phyloP scores from a whole-genome alignment of 2,797 vertebrate genomes.

The Glyptemys insculpta region DNA sequence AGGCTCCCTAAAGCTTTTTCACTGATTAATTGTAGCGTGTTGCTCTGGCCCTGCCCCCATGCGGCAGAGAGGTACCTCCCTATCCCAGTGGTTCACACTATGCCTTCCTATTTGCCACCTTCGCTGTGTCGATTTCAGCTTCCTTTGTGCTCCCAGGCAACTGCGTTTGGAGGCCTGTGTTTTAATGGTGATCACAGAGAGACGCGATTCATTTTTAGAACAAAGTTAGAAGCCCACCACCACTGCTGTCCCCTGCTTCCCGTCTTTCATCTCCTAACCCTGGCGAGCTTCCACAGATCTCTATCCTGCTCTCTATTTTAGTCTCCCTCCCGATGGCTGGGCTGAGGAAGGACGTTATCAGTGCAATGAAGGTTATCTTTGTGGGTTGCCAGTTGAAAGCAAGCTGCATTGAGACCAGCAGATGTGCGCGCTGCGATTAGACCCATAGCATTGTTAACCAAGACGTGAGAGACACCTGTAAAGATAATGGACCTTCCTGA shows the following conservation, averaged over 20 bases:
- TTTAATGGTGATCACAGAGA: rapidly evolving
- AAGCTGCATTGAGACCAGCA: not conserved
- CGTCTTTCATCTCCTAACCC: rapidly evolving
- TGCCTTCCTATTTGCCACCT: no score
- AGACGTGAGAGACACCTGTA: rapidly evolving
- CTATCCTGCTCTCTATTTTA: rapidly evolving
- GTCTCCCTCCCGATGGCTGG: rapidly evolving
- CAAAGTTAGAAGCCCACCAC: not conserved
- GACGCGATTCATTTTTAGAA: rapidly evolving
- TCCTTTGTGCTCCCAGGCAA: not conserved
- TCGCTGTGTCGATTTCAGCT: no score
- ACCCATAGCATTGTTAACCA: rapidly evolving
- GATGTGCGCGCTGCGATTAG: rapidly evolving
- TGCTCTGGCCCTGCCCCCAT: rapidly evolving
- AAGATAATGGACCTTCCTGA: rapidly evolving
- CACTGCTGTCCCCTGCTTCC: not conserved
- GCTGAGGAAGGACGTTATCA: not conserved
- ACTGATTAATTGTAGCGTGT: rapidly evolving
- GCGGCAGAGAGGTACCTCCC: not conserved
- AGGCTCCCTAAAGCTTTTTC: not conserved
- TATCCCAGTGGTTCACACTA: no score
- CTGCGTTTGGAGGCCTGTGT: rapidly evolving
- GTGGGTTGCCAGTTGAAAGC: not conserved
- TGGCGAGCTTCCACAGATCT: rapidly evolving
- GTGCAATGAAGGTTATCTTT: rapidly evolving